These are phyloP conservation scores for Chaenogobius annularis DNA, from an alignment of 2,113 vertebrate species.

Conservation along the genomic window DNA sequence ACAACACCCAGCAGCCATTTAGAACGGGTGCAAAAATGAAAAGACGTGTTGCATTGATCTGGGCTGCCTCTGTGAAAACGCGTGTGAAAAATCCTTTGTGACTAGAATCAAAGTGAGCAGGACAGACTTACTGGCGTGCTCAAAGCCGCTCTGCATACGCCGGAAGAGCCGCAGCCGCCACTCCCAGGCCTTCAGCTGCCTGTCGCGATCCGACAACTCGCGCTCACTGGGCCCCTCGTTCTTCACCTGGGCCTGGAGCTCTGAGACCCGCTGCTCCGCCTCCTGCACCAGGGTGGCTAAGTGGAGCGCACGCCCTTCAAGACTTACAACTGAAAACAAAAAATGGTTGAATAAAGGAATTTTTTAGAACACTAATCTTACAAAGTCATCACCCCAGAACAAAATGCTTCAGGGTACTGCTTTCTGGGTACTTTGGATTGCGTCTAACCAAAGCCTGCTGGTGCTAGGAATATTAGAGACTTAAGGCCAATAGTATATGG, in stretches of 20 bases:
- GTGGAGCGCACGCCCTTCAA: constrained; percentile 85
- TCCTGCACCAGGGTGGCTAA: constrained; percentile 85
- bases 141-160: constrained; percentile 90
- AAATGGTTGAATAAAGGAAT: not conserved
- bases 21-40: constrained; percentile 39
- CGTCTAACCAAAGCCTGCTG: not conserved
- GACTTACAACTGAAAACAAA: constrained; percentile 78
- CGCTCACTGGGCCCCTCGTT: constrained; percentile 73
- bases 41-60: constrained; percentile 29
- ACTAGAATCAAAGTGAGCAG: constrained; percentile 29
- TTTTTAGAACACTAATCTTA: not conserved
- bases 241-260: constrained; percentile 81
- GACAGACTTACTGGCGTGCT: constrained; percentile 84
- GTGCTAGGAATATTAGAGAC: not conserved
- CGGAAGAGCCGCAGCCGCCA: constrained; percentile 88
- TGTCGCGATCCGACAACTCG: constrained; percentile 81
- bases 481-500: not conserved
- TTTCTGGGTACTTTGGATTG: not conserved
- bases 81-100: constrained; percentile 10
- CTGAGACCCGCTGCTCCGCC: constrained; percentile 84
- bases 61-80: constrained; percentile 19
- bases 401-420: not conserved
- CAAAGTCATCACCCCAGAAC: not conserved
- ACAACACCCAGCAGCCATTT: constrained; percentile 44
- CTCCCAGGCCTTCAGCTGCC: constrained; percentile 89